Evolutionary conservation across 2,888 invertebrate species (phyloP).

Genomic region (Cryptosula pallasiana): DNA sequence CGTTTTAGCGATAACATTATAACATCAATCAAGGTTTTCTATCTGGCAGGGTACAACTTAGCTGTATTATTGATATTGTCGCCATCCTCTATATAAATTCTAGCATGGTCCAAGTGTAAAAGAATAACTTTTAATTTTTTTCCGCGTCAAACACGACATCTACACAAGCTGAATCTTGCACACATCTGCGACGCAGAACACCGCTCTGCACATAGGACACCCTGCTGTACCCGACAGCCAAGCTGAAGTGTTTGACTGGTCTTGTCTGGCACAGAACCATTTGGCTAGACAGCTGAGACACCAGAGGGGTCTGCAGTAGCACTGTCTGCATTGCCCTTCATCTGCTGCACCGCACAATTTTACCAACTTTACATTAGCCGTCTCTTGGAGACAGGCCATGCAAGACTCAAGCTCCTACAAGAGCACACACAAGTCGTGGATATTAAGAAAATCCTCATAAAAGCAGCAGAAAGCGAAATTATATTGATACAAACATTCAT

Average conservation of each 20-base stretch:
- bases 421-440: too few relatives aligned
- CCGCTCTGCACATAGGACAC: constrained; percentile 80
- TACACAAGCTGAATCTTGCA: constrained; percentile 55
- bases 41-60: too few relatives aligned
- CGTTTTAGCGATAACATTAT: too few relatives aligned
- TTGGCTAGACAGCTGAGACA: constrained; percentile 65
- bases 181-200: constrained; percentile 80
- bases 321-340: constrained; percentile 58
- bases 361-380: constrained; percentile 72
- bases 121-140: too few relatives aligned
- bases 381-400: constrained; percentile 79
- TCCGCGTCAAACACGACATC: too few relatives aligned
- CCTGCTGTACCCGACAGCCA: constrained; percentile 80
- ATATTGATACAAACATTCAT: too few relatives aligned
- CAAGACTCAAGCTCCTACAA: constrained; percentile 71
- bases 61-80: too few relatives aligned
- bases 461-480: too few relatives aligned
- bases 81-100: too few relatives aligned
- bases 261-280: constrained; percentile 75
- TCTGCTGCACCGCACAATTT: constrained; percentile 60
- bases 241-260: constrained; percentile 63
- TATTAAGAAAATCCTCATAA: too few relatives aligned
- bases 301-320: constrained; percentile 82
- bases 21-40: too few relatives aligned
- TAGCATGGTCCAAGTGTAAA: too few relatives aligned